A percentile compares a stretch with the other conserved stretches of the same genome.
phyloP scores from a whole-genome alignment of 2,888 invertebrate genomes.

The Ennomos quercinarius region DNA sequence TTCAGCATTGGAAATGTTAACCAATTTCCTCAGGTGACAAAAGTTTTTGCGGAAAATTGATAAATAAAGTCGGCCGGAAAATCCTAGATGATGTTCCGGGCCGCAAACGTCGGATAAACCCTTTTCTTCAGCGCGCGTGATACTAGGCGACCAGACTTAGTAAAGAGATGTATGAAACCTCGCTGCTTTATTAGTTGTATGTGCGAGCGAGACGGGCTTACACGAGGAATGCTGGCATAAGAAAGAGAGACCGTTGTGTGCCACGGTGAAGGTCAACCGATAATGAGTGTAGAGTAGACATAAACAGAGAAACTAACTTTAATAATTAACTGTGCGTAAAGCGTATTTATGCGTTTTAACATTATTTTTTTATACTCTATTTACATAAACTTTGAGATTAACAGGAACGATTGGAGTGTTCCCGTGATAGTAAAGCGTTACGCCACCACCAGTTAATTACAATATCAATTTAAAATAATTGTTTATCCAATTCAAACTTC shows the following conservation, averaged over 20 bases:
- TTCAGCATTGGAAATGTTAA: constrained; percentile 3
- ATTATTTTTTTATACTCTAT: too few relatives aligned
- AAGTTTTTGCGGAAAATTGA: constrained; percentile 66
- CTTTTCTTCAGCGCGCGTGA: constrained; percentile 86
- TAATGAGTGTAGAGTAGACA: constrained; percentile 65
- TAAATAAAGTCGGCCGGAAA: constrained; percentile 68
- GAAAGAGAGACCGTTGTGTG: constrained; percentile 69
- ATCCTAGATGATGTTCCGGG: constrained; percentile 76
- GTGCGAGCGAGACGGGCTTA: constrained; percentile 69
- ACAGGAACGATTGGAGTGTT: too few relatives aligned
- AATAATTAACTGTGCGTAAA: too few relatives aligned
- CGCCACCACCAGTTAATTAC: too few relatives aligned
- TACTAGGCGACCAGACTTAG: constrained; percentile 77
- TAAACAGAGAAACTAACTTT: constrained; percentile 23
- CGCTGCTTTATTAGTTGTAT: constrained; percentile 49
- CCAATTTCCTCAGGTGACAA: constrained; percentile 32
- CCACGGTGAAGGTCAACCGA: constrained; percentile 81
- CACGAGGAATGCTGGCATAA: constrained; percentile 71
- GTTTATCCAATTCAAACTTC: too few relatives aligned
- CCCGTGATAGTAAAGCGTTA: too few relatives aligned
- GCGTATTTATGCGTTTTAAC: too few relatives aligned
- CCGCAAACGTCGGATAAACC: constrained; percentile 84
- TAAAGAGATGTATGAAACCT: constrained; percentile 66
- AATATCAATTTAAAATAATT: too few relatives aligned
- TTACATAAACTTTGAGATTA: too few relatives aligned